These are phyloP conservation scores for Lutjanus campechanus DNA, from an alignment of 2,797 vertebrate species.

Conservation along the genomic window DNA sequence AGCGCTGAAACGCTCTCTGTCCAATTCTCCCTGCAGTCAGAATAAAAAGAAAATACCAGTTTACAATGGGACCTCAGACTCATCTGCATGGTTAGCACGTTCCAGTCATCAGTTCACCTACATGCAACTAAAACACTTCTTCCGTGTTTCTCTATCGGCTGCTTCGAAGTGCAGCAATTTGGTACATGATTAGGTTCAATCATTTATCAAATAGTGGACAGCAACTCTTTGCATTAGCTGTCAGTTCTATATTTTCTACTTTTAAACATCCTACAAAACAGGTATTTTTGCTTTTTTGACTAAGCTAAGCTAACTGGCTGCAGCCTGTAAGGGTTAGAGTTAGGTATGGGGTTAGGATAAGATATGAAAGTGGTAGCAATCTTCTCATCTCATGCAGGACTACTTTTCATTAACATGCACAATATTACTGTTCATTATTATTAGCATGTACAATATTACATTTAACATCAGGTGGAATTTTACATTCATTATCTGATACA, in stretches of 20 bases:
- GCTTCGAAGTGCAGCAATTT: not conserved
- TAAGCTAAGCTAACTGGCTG: not conserved
- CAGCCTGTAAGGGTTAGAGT: too few species aligned
- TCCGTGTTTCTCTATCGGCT: not conserved
- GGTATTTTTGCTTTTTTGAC: not conserved
- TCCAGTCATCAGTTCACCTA: not conserved
- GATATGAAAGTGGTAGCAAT: too few species aligned
- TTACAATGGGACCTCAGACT: not conserved
- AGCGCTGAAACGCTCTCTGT: constrained; percentile 78
- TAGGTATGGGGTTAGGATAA: too few species aligned
- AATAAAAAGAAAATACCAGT: not conserved
- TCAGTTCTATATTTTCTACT: not conserved
- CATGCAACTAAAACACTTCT: not conserved
- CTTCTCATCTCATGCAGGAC: too few species aligned
- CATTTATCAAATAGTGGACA: not conserved
- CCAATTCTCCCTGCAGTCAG: constrained; percentile 77
- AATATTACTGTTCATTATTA: too few species aligned
- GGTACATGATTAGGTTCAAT: not conserved
- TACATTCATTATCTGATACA: too few species aligned
- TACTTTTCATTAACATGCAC: too few species aligned
- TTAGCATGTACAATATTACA: too few species aligned
- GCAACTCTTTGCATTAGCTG: not conserved
- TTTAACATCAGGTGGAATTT: too few species aligned
- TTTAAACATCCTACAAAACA: too few species aligned
- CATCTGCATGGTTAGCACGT: not conserved